Conservation (phyloP, 2,113 vertebrate genomes). For the Dryoscopus gambensis region DNA sequence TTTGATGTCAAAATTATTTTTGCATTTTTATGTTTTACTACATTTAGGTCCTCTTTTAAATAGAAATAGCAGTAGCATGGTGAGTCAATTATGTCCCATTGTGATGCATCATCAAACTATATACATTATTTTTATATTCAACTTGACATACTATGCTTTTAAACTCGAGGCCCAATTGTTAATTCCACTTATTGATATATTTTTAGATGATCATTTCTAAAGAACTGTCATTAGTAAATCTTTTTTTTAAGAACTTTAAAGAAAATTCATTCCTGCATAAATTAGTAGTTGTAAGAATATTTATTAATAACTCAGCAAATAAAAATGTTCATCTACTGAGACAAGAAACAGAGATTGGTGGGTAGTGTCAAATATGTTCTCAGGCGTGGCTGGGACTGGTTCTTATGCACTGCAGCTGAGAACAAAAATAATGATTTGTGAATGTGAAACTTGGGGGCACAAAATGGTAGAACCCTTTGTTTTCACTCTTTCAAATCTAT, state of each 20-base stretch:
- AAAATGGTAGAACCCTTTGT: background rate
- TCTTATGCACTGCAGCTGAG: background rate
- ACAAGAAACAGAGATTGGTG: background rate
- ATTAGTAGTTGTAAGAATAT: background rate
- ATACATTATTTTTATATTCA: background rate
- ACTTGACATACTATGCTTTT: background rate
- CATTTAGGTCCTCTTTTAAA: background rate
- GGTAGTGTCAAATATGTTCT: background rate
- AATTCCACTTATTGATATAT: background rate
- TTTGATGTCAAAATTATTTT: background rate
- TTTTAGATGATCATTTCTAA: background rate
- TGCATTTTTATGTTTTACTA: background rate
- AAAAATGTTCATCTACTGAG: background rate
- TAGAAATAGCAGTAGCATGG: background rate
- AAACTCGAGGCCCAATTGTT: background rate
- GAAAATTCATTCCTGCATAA: background rate
- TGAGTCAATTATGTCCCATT: background rate
- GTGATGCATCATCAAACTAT: background rate
- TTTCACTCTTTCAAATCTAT: background rate
- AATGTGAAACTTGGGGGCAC: background rate
- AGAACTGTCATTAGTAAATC: background rate
- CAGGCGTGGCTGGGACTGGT: background rate
- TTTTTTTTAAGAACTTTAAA: background rate
- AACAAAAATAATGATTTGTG: background rate
- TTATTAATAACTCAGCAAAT: background rate